These are phyloP conservation scores for Hesperia comma DNA, from an alignment of 2,888 invertebrate species.

Conservation along the genomic window DNA sequence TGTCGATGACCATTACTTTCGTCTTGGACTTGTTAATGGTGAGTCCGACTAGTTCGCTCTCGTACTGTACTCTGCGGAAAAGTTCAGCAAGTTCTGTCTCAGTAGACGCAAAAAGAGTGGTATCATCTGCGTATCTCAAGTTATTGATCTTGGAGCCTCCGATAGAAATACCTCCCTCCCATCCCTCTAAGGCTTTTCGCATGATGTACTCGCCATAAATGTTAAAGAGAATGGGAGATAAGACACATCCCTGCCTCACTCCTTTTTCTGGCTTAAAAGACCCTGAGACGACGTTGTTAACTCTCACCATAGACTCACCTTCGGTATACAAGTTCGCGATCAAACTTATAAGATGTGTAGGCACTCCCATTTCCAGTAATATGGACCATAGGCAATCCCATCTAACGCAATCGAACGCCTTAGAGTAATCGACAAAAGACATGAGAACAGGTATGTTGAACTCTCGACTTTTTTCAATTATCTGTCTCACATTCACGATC, in stretches of 20 bases:
- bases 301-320: background rate
- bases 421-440: constrained; percentile 24
- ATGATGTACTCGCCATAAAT: constrained; percentile 8
- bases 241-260: constrained; percentile 9
- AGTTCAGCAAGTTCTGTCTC: constrained; percentile 1
- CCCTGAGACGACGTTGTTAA: constrained; percentile 6
- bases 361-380: background rate
- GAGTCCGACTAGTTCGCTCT: background rate
- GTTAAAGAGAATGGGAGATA: constrained; percentile 12
- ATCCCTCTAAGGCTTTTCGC: background rate
- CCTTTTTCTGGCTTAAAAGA: constrained; percentile 8
- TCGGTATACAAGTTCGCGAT: constrained; percentile 1
- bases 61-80: constrained; percentile 4
- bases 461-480: constrained; percentile 10
- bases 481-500: constrained; percentile 13
- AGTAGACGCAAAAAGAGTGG: background rate
- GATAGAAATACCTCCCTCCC: background rate
- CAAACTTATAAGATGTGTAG: background rate
- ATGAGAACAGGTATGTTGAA: constrained; percentile 6
- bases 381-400: constrained; percentile 16
- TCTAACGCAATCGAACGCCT: constrained; percentile 19
- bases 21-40: constrained; percentile 8
- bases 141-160: background rate
- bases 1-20: constrained; percentile 9
- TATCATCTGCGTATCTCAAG: constrained; percentile 7